Evolutionary conservation across 1,140 invertebrate genomes (phyloP), one percentile per base, ranked within the genome.

Genomic region (Theocolax elegans): DNA sequence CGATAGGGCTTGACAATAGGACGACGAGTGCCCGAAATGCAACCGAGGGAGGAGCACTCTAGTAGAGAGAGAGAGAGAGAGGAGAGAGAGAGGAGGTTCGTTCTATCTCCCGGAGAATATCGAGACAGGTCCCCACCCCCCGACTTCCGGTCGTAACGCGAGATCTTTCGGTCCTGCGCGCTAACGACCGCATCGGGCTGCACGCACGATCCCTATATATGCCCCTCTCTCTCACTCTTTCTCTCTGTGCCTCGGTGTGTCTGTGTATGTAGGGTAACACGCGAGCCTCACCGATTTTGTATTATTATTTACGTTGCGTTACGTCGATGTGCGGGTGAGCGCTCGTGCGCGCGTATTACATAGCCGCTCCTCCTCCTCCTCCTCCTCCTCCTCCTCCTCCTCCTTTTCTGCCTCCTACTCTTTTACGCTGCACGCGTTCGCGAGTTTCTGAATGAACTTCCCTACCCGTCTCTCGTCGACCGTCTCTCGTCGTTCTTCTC

Each of bases 91-190:
- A 29, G 21, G 49, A n/a, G n/a, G n/a, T n/a, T n/a, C n/a, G n/a
- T n/a, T n/a, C n/a, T n/a, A n/a, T n/a, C n/a, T n/a, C n/a, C n/a
- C n/a, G 63, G 70, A 40, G 67, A 59, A 64, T 31, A 63, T 66
- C 62, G 65, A 44, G 70, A 67, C 70, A 68, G 72, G 71, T 72
- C 63, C 62, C 74, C 78, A 75, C 76, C 77, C 73, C 72, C 46
- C 65, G 58, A 67, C 78, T 82, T 82, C 81, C 81, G 81, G 79
- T 81, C 78, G 81, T 81, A 82, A 82, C 74, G 75, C 77, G 81
- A 82, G 80, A 72, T 62, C 69, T 66, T 65, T 65, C 56, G 53
- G 59, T 3, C 35, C 46, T 51, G 56, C 7, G 35, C n/a, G 35
- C 66, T 59, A 58, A 58, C 66, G 56, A 67, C 54, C 40, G 53